A percentile compares a stretch with the other conserved stretches of the same genome.
Conservation (phyloP, 2,888 invertebrate genomes). For the Pristionchus entomophagus region DNA sequence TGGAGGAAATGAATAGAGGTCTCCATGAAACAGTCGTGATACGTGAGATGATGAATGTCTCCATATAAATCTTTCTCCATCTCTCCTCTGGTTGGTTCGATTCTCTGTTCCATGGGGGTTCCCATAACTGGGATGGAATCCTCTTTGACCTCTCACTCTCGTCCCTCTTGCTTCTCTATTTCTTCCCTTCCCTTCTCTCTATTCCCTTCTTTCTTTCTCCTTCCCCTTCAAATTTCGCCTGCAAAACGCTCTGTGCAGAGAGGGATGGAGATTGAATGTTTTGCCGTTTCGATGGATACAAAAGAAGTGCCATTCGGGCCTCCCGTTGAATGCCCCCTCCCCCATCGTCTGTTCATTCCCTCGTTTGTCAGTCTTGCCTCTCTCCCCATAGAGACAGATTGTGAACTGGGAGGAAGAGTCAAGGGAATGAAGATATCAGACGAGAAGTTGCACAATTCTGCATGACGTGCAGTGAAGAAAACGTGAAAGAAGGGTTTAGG, state of each 20-base stretch:
- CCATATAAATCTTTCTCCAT: background rate
- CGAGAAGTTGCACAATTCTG: background rate
- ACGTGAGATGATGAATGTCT: background rate
- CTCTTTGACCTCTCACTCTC: constrained; percentile 38
- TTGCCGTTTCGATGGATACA: constrained; percentile 32
- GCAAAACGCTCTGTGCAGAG: constrained; percentile 19
- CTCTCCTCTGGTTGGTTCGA: background rate
- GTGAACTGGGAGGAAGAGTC: background rate
- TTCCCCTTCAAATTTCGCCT: background rate
- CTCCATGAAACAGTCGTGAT: background rate
- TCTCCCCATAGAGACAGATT: background rate
- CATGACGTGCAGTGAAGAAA: background rate
- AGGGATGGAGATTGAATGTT: constrained; percentile 35
- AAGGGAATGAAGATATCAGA: background rate
- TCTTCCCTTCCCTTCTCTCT: background rate
- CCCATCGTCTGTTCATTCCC: background rate
- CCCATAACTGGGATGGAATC: constrained; percentile 37
- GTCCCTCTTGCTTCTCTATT: constrained; percentile 13
- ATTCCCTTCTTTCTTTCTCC: background rate
- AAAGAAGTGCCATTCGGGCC: constrained; percentile 22
- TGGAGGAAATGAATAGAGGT: background rate
- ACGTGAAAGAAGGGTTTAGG: constrained; percentile 9
- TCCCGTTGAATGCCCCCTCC: constrained; percentile 16
- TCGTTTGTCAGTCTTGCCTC: constrained; percentile 5
- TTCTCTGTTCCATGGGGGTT: background rate